Evolutionary conservation across 2,797 vertebrate species (phyloP), one percentile per base, ranked within the genome.

Genomic region (Ctenosaura bakeri): DNA sequence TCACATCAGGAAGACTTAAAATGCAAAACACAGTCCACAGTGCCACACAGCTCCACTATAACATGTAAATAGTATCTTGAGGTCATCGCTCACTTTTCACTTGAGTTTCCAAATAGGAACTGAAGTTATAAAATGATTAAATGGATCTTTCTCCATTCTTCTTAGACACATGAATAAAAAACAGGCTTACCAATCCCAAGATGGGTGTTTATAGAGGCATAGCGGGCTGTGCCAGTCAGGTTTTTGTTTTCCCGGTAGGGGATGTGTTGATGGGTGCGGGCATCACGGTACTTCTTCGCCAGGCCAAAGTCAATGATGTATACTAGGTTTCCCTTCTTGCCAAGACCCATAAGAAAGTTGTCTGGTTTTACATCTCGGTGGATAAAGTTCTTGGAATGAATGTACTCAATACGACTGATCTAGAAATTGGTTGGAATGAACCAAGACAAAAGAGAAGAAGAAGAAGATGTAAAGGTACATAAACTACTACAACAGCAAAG

Each of bases 221-320:
- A 99, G 94, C 99, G 98, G 1, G 99, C 99, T 0, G 99, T 99
- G 96, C 99, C 99, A 0, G 99, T 99, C 95, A 99, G 97, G 94
- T 99, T 99, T 97, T 99, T 99, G 97, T 99, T 99, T 98, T 99
- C 99, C 97, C 99, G 97, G 94, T 99, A 99, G 59, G 99, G 99
- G 95, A 99, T 99, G 96, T 99, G 99, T 98, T 99, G 99, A 97
- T 99, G 99, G 78, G 99, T 99, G 94, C 98, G 98, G 92, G 98
- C 98, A 0, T 99, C 99, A 0, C 99, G 98, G 96, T 99, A 99
- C 94, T 99, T 99, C 96, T 99, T 99, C 96, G 99, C 99, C 96
- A 99, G 96, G 88, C 99, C 99, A 10, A 99, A 99, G 97, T 99
- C 99, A n/a, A 99, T 99, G 96, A 99, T 99, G 95, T 99, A 99